Evolutionary conservation across 2,888 invertebrate species (phyloP).

Genomic region (Drosophila anomalipes): DNA sequence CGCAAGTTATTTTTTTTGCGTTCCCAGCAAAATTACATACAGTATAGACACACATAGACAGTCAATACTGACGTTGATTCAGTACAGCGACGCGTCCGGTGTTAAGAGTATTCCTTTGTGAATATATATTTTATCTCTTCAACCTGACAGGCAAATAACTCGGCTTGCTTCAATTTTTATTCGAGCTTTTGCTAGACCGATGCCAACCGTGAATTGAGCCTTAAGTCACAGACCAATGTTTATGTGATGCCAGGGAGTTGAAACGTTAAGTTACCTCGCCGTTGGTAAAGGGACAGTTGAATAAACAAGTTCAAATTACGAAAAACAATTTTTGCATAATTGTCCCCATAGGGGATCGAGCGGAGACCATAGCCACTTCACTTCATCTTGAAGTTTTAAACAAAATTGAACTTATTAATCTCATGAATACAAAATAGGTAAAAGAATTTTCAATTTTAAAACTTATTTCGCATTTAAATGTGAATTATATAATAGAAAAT

Average conservation of each 20-base stretch:
- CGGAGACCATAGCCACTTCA: background rate
- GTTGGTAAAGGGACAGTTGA: background rate
- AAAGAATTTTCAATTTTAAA: background rate
- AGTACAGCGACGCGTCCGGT: conserved; percentile 10
- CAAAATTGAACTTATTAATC: background rate
- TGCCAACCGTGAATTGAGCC: background rate
- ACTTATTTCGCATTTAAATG: background rate
- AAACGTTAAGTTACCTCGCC: background rate
- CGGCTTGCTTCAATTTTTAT: background rate
- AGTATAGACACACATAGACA: conserved; percentile 38
- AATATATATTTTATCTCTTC: background rate
- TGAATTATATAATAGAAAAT: background rate
- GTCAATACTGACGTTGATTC: conserved; percentile 17
- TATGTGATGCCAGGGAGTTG: background rate
- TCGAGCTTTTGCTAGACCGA: background rate
- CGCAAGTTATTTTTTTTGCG: conserved; percentile 32
- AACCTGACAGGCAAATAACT: background rate
- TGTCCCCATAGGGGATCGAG: background rate
- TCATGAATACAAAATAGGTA: background rate
- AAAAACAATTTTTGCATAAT: conserved; percentile 5
- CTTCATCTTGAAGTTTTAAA: background rate
- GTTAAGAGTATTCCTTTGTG: conserved; percentile 10
- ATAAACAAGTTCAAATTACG: background rate
- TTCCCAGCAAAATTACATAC: conserved; percentile 40
- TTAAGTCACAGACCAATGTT: background rate